These are phyloP conservation scores for Helostoma temminkii DNA, from an alignment of 2,797 vertebrate genomes.

Conservation along the genomic window DNA sequence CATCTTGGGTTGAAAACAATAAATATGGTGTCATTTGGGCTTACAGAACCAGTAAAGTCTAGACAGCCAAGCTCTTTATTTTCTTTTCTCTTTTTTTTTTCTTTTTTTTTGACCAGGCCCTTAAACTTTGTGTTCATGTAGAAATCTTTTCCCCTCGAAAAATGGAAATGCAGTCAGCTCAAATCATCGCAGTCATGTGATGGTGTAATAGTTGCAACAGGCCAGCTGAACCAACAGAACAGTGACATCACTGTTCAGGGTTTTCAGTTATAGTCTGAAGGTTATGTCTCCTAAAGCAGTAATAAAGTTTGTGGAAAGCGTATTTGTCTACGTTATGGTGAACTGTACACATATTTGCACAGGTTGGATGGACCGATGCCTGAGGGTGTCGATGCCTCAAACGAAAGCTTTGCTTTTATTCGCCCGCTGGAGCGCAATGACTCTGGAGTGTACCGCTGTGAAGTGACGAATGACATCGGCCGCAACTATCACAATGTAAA, in stretches of 20 bases:
- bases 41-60: constrained; percentile 45
- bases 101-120: constrained; percentile 1
- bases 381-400: constrained; percentile 88
- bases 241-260: constrained; percentile 12
- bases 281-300: constrained; percentile 7
- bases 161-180: constrained; percentile 25
- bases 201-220: constrained; percentile 39
- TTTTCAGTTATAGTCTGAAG: background rate
- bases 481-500: constrained; percentile 87
- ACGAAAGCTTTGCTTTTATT: constrained; percentile 91
- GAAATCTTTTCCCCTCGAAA: constrained; percentile 17
- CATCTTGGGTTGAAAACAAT: constrained; percentile 63
- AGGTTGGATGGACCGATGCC: constrained; percentile 93
- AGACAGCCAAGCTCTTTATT: constrained; percentile 45
- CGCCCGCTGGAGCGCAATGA: constrained; percentile 91
- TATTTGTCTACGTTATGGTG: background rate
- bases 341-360: constrained; percentile 38
- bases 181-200: constrained; percentile 38
- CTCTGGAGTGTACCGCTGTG: constrained; percentile 94
- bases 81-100: background rate
- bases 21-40: constrained; percentile 45
- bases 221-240: constrained; percentile 30
- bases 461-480: constrained; percentile 92
- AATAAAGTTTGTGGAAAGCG: background rate
- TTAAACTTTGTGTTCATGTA: constrained; percentile 12